Conservation (phyloP, 2,797 vertebrate genomes). For the Falco biarmicus region DNA sequence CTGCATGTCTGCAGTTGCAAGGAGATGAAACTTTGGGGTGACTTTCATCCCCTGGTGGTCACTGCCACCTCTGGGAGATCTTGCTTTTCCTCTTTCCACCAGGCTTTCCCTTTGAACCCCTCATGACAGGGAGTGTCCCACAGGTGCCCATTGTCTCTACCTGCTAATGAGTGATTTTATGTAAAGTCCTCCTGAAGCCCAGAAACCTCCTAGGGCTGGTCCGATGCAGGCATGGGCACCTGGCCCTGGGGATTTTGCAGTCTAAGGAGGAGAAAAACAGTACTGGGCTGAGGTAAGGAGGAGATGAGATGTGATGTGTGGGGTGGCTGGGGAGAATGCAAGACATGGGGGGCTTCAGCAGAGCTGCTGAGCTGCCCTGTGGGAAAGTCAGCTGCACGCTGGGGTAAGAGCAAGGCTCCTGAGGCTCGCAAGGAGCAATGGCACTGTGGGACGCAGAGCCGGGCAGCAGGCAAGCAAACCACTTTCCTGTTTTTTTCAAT, state of each 20-base stretch:
- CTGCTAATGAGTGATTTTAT: not conserved
- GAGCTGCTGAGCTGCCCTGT: not conserved
- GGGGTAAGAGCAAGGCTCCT: not conserved
- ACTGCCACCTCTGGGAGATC: not conserved
- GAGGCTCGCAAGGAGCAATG: fast-evolving
- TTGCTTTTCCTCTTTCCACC: not conserved
- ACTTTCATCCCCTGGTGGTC: not conserved
- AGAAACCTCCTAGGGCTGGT: not conserved
- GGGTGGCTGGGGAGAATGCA: not conserved
- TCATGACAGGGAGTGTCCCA: not conserved
- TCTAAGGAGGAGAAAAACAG: not conserved
- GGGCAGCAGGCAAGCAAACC: not conserved
- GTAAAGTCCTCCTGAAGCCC: not conserved
- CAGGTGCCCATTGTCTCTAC: too few relatives aligned
- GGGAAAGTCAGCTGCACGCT: not conserved
- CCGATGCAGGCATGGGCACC: not conserved
- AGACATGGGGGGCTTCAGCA: fast-evolving
- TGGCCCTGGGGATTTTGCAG: not conserved
- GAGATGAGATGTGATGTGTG: fast-evolving
- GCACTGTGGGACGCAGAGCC: not conserved
- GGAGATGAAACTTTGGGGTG: not conserved
- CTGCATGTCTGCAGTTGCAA: not conserved
- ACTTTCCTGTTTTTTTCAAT: not conserved
- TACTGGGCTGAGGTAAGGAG: not conserved
- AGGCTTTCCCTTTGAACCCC: not conserved